Conservation (phyloP, 2,888 invertebrate species). For the Drosophila maculinotata region DNA sequence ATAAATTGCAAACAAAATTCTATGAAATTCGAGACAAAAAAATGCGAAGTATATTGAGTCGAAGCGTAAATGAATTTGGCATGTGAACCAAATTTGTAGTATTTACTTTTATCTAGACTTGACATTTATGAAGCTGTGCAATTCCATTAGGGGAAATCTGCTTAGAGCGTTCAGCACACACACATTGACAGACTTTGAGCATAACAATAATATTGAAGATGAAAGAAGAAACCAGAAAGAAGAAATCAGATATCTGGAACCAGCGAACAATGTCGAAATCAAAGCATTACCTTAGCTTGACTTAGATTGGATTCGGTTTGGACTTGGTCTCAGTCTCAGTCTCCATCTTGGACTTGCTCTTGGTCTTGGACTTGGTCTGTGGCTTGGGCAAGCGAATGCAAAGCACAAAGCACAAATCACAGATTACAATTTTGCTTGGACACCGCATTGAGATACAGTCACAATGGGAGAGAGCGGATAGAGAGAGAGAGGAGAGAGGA, state of each 20-base stretch:
- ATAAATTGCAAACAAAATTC: constrained; percentile 18
- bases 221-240: not conserved
- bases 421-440: constrained; percentile 58
- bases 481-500: not conserved
- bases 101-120: not conserved
- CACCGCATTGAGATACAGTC: constrained; percentile 31
- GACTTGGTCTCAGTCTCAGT: constrained; percentile 2
- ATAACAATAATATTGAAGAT: constrained; percentile 28
- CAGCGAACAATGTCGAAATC: constrained; percentile 30
- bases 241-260: constrained; percentile 1
- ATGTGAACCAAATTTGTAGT: not conserved
- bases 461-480: constrained; percentile 4
- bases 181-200: not conserved
- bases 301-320: constrained; percentile 11
- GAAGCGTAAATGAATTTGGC: not conserved
- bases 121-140: not conserved
- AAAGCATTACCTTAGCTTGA: constrained; percentile 41
- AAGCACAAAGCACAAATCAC: constrained; percentile 59
- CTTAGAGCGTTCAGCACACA: not conserved
- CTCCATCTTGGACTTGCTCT: constrained; percentile 1
- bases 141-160: constrained; percentile 1
- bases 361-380: not conserved
- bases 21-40: not conserved
- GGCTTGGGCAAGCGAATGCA: constrained; percentile 40
- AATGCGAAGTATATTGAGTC: no score